These are phyloP conservation scores for Myotis myotis DNA, from an alignment of 2,797 vertebrate species.

Conservation along the genomic window DNA sequence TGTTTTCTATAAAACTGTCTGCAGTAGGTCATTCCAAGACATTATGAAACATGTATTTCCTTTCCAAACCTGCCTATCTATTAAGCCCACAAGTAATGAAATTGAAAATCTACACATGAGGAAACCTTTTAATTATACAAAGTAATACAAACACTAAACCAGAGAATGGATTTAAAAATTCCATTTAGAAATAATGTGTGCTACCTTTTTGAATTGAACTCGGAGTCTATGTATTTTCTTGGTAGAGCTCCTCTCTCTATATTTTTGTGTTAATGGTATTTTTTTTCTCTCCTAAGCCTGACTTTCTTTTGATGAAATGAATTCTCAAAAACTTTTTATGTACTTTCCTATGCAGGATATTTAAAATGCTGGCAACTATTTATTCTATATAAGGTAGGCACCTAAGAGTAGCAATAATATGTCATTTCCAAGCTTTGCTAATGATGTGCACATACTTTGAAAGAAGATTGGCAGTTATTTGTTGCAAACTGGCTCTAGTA, in stretches of 20 bases:
- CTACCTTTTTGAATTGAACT: conserved; percentile 50
- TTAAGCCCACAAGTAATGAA: conserved; percentile 59
- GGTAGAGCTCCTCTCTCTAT: conserved; percentile 17
- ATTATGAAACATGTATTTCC: conserved; percentile 18
- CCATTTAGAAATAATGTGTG: conserved; percentile 43
- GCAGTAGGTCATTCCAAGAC: conserved; percentile 24
- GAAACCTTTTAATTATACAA: conserved; percentile 71
- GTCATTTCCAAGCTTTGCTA: background rate
- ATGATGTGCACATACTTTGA: background rate
- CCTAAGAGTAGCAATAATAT: conserved; percentile 36
- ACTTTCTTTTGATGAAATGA: conserved; percentile 46
- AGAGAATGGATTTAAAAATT: background rate
- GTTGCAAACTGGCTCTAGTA: background rate
- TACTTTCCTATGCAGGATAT: background rate
- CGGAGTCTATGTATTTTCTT: background rate
- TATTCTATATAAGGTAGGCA: background rate
- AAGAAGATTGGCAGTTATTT: background rate
- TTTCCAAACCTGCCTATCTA: conserved; percentile 51
- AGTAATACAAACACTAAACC: conserved; percentile 40
- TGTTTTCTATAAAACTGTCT: conserved; percentile 40
- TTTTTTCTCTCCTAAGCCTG: conserved; percentile 50
- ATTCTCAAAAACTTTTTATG: conserved; percentile 7
- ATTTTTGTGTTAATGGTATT: conserved; percentile 45
- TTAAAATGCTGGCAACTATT: conserved; percentile 40
- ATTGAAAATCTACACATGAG: conserved; percentile 57